Conservation (phyloP, 1,140 invertebrate genomes). For the Cotesia vestalis region DNA sequence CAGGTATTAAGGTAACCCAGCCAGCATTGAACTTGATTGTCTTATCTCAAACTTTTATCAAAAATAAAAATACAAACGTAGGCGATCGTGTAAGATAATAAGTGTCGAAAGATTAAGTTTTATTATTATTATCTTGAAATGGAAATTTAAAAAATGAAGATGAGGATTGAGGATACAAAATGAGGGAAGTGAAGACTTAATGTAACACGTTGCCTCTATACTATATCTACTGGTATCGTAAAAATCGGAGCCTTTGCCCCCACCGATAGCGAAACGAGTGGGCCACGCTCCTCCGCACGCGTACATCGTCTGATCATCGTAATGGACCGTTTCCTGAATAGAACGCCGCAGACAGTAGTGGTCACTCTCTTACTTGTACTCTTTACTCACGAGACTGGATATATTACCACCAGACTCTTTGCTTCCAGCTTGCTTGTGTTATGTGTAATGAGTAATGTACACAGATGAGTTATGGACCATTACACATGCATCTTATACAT, state of each 20-base stretch:
- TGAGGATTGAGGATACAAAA: constrained; percentile 5
- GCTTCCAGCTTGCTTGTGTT: background rate
- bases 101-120: no score
- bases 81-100: no score
- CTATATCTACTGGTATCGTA: background rate
- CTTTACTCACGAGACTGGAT: background rate
- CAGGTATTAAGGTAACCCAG: no score
- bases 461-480: no score
- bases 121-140: no score
- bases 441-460: no score
- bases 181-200: constrained; percentile 11
- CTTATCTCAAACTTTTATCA: no score
- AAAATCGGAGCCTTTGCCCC: constrained; percentile 22
- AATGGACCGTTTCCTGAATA: constrained; percentile 60
- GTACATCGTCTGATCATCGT: constrained; percentile 52
- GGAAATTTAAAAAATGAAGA: background rate
- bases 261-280: constrained; percentile 24
- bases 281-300: constrained; percentile 38
- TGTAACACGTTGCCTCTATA: constrained; percentile 13
- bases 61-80: no score
- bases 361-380: constrained; percentile 22
- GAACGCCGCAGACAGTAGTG: constrained; percentile 45
- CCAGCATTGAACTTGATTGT: no score
- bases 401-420: background rate
- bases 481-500: no score